A percentile compares a stretch with the other conserved stretches of the same genome.
These are phyloP conservation scores for Oligia strigilis DNA, from an alignment of 2,888 invertebrate genomes.

Conservation along the genomic window DNA sequence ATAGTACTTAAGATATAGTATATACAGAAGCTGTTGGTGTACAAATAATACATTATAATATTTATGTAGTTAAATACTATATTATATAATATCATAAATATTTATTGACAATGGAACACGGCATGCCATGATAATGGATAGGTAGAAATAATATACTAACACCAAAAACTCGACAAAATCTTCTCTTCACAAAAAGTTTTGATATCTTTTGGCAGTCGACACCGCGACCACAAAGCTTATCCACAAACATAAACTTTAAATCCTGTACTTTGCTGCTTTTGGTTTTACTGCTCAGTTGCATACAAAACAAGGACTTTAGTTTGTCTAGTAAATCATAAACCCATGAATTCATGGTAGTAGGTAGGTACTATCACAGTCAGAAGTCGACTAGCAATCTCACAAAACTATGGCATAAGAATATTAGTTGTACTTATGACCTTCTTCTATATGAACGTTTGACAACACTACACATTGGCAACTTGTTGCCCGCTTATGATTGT, in stretches of 20 bases:
- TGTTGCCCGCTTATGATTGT: too few species aligned
- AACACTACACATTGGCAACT: too few species aligned
- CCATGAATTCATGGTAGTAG: neutral
- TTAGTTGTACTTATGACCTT: too few species aligned
- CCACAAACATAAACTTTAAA: constrained; percentile 40
- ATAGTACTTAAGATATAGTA: neutral
- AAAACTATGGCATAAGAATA: too few species aligned
- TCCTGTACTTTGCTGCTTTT: constrained; percentile 28
- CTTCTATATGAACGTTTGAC: too few species aligned
- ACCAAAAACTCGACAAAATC: neutral
- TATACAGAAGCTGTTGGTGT: neutral
- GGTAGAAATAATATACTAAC: neutral
- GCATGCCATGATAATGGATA: neutral
- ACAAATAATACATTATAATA: too few species aligned
- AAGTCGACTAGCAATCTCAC: too few species aligned
- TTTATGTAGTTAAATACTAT: too few species aligned
- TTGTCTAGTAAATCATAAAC: constrained; percentile 8
- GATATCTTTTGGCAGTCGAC: constrained; percentile 5
- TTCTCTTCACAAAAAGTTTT: constrained; percentile 5
- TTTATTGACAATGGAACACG: neutral
- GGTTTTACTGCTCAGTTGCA: constrained; percentile 28
- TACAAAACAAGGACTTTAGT: constrained; percentile 13
- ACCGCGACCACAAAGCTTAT: constrained; percentile 29
- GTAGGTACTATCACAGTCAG: too few species aligned
- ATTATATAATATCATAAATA: neutral